These are phyloP conservation scores for Gallinago jamesoni DNA, from an alignment of 2,113 vertebrate genomes.

Conservation along the genomic window DNA sequence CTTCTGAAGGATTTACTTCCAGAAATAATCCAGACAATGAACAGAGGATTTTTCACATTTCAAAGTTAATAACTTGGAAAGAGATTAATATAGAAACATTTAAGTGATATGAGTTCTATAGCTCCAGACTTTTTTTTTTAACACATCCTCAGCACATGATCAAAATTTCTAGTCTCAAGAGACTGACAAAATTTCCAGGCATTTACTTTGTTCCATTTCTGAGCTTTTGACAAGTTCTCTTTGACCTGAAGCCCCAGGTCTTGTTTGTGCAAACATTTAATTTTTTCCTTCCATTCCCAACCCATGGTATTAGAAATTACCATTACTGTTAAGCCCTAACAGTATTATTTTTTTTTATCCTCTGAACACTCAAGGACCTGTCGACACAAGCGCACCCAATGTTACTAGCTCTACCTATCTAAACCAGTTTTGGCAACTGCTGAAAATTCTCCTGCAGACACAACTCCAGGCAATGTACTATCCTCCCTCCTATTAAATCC, in stretches of 20 bases:
- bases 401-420: not conserved
- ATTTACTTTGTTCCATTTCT: not conserved
- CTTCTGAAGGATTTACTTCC: constrained; percentile 31
- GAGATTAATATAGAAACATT: constrained; percentile 26
- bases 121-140: not conserved
- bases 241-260: not conserved
- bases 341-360: not conserved
- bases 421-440: not conserved
- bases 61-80: constrained; percentile 42
- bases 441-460: not conserved
- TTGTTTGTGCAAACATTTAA: not conserved
- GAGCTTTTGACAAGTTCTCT: not conserved
- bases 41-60: constrained; percentile 38
- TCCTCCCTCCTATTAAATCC: not conserved
- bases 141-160: not conserved
- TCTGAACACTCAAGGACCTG: not conserved
- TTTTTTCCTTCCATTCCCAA: not conserved
- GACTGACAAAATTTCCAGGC: not conserved
- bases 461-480: not conserved
- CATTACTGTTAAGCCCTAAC: not conserved
- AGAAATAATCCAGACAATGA: constrained; percentile 48
- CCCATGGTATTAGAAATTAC: not conserved
- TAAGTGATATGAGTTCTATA: not conserved
- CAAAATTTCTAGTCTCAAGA: not conserved
- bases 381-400: not conserved